Percentiles rank a stretch among this genome's conserved stretches.
phyloP scores from a whole-genome alignment of 2,888 invertebrate species.

The Cryptocheilus praepositus region DNA sequence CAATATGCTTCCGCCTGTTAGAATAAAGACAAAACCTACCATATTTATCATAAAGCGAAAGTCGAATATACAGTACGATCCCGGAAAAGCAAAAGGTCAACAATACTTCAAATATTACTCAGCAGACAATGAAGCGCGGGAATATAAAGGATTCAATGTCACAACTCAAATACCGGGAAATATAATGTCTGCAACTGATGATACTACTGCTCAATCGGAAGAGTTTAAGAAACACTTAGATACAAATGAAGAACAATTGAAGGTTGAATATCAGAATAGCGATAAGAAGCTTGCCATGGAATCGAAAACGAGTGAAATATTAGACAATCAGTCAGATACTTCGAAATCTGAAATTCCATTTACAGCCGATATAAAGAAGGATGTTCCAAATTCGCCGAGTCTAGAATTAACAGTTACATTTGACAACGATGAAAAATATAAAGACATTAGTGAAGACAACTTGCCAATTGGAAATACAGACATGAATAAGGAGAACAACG shows the following conservation, averaged over 20 bases:
- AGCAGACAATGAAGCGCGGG: too few species aligned
- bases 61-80: slow-evolving; percentile 77
- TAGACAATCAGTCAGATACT: slow-evolving; percentile 12
- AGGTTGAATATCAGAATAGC: slow-evolving; percentile 18
- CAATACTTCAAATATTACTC: background rate
- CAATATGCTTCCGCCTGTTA: slow-evolving; percentile 85
- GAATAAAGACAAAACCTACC: slow-evolving; percentile 88
- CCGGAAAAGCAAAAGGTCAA: slow-evolving; percentile 40
- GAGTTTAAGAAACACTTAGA: slow-evolving; percentile 52
- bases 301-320: slow-evolving; percentile 6
- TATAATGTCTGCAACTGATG: slow-evolving; percentile 54
- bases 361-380: background rate
- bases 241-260: slow-evolving; percentile 14
- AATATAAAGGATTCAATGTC: background rate
- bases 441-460: slow-evolving; percentile 4
- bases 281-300: slow-evolving; percentile 1
- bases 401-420: background rate
- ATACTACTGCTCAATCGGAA: slow-evolving; percentile 55
- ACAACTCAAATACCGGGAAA: slow-evolving; percentile 39
- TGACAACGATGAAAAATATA: slow-evolving; percentile 1
- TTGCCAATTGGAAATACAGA: slow-evolving; percentile 8
- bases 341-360: background rate
- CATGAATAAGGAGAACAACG: slow-evolving; percentile 9
- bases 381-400: background rate
- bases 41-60: slow-evolving; percentile 86